Base-by-base conservation (phyloP, 1,140 invertebrate species). In the Apis laboriosa region DNA sequence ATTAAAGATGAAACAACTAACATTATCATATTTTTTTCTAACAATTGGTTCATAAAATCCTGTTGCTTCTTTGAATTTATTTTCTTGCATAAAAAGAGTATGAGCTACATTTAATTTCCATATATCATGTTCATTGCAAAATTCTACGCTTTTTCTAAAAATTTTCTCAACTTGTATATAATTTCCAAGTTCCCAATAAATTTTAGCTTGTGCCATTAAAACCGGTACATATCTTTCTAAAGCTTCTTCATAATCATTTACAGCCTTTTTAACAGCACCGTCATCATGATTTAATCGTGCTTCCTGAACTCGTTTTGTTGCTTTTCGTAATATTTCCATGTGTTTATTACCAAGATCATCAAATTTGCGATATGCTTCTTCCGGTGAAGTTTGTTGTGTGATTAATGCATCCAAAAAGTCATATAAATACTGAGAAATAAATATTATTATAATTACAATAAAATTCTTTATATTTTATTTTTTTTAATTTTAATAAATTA, bases 41-140 rank as follows among this genome's bases (percentile, higher is more conserved):
- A 99, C 98, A 75, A 99, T 98, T 7, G 99, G 98, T 92, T 99
- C 99, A 94, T 99, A 99, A 94, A 99, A 99, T 64, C 98, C 98
- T 5, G 98, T 97, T 0, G 99, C 98, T 94, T 99, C 99, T 92
- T 99, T 99, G 92, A 99, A 99, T 93, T 99, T 99, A 91, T 98
- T 99, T 92, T 99, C 99, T 93, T 99, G 99, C 99, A 99, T 99
- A 92, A 99, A 99, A 9, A 99, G 94, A 5, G 99, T 99, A 92
- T 99, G 99, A 0, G 99, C 99, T 0, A 99, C 98, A 92, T 99
- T 99, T 11, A 99, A 94, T 86, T 98, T 97, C 99, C 99, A 99
- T 2, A 97, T 96, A 90, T 99, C 98, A 90, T 99, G 98, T 91
- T 99, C 98, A 89, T 98, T 99, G 91, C 99, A 99, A 93, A 99